Conservation (phyloP, 2,888 invertebrate genomes). For the Lutraria lutraria region DNA sequence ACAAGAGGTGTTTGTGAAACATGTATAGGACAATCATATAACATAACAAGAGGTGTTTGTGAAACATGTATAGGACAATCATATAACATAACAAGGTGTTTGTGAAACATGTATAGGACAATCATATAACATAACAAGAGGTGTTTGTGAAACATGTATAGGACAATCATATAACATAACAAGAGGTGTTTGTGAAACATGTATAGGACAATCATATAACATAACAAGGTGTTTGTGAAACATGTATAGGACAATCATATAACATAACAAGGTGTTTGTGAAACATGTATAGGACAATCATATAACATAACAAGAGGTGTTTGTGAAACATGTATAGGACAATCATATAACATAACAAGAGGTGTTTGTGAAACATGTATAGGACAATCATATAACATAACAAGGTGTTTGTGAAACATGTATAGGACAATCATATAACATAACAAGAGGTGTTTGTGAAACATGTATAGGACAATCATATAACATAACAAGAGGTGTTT, state of each 20-base stretch:
- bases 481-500: too few species aligned
- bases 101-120: slow-evolving; percentile 28
- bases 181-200: slow-evolving; percentile 42
- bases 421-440: too few species aligned
- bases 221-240: slow-evolving; percentile 33
- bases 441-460: slow-evolving; percentile 6
- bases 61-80: slow-evolving; percentile 23
- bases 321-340: slow-evolving; percentile 29
- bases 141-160: slow-evolving; percentile 36
- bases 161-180: too few species aligned
- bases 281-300: slow-evolving; percentile 19
- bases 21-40: background rate
- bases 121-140: too few species aligned
- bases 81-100: too few species aligned
- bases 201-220: too few species aligned
- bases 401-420: slow-evolving; percentile 36
- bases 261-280: too few species aligned
- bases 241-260: background rate
- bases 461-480: background rate
- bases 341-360: too few species aligned
- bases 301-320: too few species aligned
- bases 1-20: slow-evolving; percentile 37
- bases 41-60: too few species aligned
- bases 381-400: too few species aligned
- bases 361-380: slow-evolving; percentile 40